Base-by-base conservation (phyloP, 2,797 vertebrate genomes). In the Sternotherus odoratus region DNA sequence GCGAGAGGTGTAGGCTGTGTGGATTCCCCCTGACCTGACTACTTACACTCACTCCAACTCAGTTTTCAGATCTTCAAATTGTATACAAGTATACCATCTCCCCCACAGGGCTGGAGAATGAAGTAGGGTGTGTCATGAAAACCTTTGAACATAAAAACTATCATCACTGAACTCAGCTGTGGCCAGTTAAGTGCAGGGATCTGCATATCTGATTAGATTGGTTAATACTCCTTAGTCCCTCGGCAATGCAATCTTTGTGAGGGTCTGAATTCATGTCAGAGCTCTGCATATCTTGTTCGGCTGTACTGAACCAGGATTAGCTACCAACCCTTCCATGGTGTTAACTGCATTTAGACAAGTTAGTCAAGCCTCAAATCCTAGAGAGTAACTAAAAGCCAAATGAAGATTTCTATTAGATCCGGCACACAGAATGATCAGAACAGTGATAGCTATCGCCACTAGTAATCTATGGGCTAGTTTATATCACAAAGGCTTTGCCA, bases 101-200 rank as follows among this genome's bases (percentile, higher is more conserved):
- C 13, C 4, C 36, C 16, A 85, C 43, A 15, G 36, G 66, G 28
- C 46, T 91, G 66, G 36, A n/a, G 2, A 0, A 50, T 69, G 21
- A 87, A 77, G 83, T 1, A 6, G 57, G 48, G 0, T 24, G 24
- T 72, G 12, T 72, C 11, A 43, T 43, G 36, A 43, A 24, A 72
- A 39, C 23, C 39, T 11, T 3, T 24, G 21, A 43, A 26, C 36
- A 72, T 72, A 12, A 72, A 72, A 72, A 43, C 21, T 5, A 75
- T 17, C 5, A 23, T 24, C 46, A 75, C 43, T 75, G 24, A 75
- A 75, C 80, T 74, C 36, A 69, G 48, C 51, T 85, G 23, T 39
- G 79, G 2, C 24, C 51, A 39, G 43, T 2, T 21, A 82, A 39
- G n/a, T 15, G 19, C 21, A 86, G 0, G 0, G 51, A 21, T 50